These are phyloP conservation scores for Aplocera efformata DNA, from an alignment of 2,888 invertebrate species.

Conservation along the genomic window DNA sequence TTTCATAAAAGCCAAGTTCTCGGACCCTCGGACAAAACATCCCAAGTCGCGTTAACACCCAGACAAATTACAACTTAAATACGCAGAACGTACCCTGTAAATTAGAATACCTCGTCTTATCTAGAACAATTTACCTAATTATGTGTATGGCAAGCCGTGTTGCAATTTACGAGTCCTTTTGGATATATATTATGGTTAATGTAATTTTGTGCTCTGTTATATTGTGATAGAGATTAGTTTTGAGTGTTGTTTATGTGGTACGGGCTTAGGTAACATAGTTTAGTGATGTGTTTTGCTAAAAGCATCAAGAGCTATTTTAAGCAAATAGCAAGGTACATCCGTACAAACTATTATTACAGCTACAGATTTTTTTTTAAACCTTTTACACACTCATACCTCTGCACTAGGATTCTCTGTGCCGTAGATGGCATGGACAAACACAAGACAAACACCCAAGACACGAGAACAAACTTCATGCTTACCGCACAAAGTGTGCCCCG, in stretches of 20 bases:
- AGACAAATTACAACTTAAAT: constrained; percentile 22
- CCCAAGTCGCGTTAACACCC: constrained; percentile 3
- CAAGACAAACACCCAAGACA: too few relatives aligned
- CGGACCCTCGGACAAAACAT: constrained; percentile 10
- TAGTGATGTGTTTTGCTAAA: neutral
- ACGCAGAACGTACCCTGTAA: constrained; percentile 20
- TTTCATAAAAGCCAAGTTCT: constrained; percentile 8
- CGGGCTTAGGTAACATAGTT: constrained; percentile 8
- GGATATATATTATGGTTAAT: constrained; percentile 12
- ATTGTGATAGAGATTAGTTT: constrained; percentile 23
- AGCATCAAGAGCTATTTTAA: too few relatives aligned
- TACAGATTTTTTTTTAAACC: too few relatives aligned
- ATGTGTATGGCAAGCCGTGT: constrained; percentile 30
- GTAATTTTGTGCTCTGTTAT: constrained; percentile 22
- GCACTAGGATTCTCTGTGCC: too few relatives aligned
- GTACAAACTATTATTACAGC: too few relatives aligned
- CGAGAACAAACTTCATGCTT: too few relatives aligned
- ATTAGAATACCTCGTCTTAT: constrained; percentile 20
- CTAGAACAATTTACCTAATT: constrained; percentile 34
- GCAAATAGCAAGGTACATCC: too few relatives aligned
- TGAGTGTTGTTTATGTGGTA: constrained; percentile 5
- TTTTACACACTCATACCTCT: too few relatives aligned
- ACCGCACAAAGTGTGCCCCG: too few relatives aligned
- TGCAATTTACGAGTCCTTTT: constrained; percentile 30
- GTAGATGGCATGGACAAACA: too few relatives aligned